phyloP scores from a whole-genome alignment of 2,888 invertebrate species.

The Epirrita christyi region DNA sequence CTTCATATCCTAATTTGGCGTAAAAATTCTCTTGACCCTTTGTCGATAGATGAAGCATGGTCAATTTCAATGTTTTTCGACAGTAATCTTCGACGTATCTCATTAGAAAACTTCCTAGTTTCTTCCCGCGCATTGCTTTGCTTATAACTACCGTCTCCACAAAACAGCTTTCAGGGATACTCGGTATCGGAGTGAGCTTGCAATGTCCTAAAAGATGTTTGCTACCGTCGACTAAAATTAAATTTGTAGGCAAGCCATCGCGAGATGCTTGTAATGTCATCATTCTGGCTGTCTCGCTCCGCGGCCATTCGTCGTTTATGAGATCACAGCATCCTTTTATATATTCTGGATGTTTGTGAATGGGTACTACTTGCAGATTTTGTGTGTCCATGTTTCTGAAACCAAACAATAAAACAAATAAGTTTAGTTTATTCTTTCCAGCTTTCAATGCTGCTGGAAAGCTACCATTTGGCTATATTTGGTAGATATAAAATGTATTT shows the following conservation, averaged over 20 bases:
- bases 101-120: conserved; percentile 91
- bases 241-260: conserved; percentile 89
- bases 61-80: conserved; percentile 84
- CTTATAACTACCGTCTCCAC: conserved; percentile 93
- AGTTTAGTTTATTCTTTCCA: background rate
- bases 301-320: conserved; percentile 94
- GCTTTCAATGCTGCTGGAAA: background rate
- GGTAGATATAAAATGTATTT: conserved; percentile 1
- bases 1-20: conserved; percentile 88
- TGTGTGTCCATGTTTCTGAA: conserved; percentile 59
- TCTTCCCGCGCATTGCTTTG: conserved; percentile 88
- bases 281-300: conserved; percentile 91
- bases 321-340: conserved; percentile 89
- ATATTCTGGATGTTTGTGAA: conserved; percentile 90
- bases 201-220: conserved; percentile 90
- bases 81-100: conserved; percentile 90
- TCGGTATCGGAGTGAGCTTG: conserved; percentile 90
- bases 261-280: conserved; percentile 89
- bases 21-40: conserved; percentile 92
- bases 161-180: conserved; percentile 89
- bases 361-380: conserved; percentile 84
- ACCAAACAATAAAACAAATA: conserved; percentile 5
- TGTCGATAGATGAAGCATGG: conserved; percentile 88
- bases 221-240: conserved; percentile 86
- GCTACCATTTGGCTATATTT: background rate